phyloP scores from a whole-genome alignment of 2,797 vertebrate genomes.

The Sylvilagus floridanus region DNA sequence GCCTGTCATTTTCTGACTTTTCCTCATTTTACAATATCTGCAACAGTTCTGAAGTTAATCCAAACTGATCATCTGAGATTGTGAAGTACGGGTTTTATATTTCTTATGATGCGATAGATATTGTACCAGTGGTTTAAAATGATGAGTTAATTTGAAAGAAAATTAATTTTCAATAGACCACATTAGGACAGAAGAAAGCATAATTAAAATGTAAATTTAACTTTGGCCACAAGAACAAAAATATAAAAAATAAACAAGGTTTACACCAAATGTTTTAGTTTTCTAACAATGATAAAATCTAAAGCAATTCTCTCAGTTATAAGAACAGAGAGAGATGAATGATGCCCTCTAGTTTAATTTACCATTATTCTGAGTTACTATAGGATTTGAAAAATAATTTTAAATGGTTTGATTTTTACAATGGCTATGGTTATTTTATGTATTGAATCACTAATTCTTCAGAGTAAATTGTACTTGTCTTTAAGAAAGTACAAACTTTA shows the following conservation, averaged over 20 bases:
- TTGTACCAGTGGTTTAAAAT: background rate
- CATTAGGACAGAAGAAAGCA: conserved; percentile 35
- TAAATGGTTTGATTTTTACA: background rate
- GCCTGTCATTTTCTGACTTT: background rate
- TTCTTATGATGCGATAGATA: conserved; percentile 21
- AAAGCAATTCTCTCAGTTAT: background rate
- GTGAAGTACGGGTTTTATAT: background rate
- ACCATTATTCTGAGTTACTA: background rate
- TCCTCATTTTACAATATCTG: background rate
- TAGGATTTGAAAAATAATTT: background rate
- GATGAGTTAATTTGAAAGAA: conserved; percentile 51
- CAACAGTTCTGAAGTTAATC: conserved; percentile 20
- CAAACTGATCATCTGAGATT: conserved; percentile 13
- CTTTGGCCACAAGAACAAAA: conserved; percentile 15
- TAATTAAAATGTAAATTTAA: conserved; percentile 75
- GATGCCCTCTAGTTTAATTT: background rate
- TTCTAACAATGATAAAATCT: conserved; percentile 35
- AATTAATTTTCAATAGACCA: conserved; percentile 49
- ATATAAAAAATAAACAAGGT: conserved; percentile 33
- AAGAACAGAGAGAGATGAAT: background rate
- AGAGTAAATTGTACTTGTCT: background rate
- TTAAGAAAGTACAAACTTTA: background rate
- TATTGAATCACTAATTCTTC: background rate
- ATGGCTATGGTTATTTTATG: background rate
- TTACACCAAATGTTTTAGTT: background rate